Evolutionary conservation across 2,797 vertebrate genomes (phyloP).

Genomic region (Phaenicophaeus curvirostris): DNA sequence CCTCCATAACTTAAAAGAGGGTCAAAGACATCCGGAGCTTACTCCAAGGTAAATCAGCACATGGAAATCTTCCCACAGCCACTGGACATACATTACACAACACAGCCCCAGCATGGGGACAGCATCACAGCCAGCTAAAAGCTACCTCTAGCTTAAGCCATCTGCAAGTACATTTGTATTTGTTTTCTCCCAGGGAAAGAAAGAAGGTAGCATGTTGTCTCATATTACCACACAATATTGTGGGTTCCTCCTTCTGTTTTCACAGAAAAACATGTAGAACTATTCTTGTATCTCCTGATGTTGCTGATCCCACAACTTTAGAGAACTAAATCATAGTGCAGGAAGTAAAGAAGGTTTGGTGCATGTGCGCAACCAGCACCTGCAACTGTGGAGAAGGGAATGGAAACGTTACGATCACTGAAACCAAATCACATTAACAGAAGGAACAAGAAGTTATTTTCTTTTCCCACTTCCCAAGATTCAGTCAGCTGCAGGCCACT

Average conservation of each 20-base stretch:
- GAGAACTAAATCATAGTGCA: neutral
- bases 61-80: neutral
- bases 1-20: neutral
- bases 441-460: neutral
- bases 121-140: neutral
- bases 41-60: neutral
- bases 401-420: neutral
- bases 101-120: neutral
- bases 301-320: neutral
- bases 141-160: neutral
- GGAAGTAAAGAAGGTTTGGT: neutral
- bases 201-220: neutral
- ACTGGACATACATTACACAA: neutral
- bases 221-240: neutral
- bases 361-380: neutral
- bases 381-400: neutral
- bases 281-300: neutral
- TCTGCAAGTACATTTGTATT: neutral
- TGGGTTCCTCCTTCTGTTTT: neutral
- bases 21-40: neutral
- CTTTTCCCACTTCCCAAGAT: neutral
- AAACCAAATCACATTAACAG: neutral
- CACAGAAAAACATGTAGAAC: neutral
- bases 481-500: neutral
- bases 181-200: neutral